Percentiles rank a stretch among this genome's conserved stretches.
Evolutionary conservation across 2,888 invertebrate species (phyloP).

Genomic region (Cryptocheilus praepositus): DNA sequence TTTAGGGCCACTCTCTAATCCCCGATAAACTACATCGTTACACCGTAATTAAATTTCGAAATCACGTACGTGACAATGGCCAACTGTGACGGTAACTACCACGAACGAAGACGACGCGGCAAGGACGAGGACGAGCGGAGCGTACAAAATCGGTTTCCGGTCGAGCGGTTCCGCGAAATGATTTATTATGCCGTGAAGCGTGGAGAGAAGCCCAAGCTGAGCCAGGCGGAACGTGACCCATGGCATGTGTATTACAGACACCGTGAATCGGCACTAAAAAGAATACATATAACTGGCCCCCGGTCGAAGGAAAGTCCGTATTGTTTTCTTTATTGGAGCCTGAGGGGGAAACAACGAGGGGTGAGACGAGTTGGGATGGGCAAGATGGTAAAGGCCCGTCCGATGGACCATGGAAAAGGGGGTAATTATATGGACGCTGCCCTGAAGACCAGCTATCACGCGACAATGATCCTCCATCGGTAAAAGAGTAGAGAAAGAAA

Average conservation of each 20-base stretch:
- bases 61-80: too few relatives aligned
- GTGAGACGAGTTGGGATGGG: conserved; percentile 6
- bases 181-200: conserved; percentile 71
- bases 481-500: conserved; percentile 27
- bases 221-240: conserved; percentile 65
- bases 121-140: conserved; percentile 45
- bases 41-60: too few relatives aligned
- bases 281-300: conserved; percentile 49
- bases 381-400: conserved; percentile 30
- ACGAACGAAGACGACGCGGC: conserved; percentile 16
- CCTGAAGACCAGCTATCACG: conserved; percentile 52
- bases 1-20: too few relatives aligned
- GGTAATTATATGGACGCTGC: conserved; percentile 68
- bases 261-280: conserved; percentile 68
- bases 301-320: conserved; percentile 52
- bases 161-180: conserved; percentile 71
- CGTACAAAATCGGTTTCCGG: conserved; percentile 71
- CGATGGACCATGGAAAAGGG: conserved; percentile 67
- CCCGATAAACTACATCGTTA: too few relatives aligned
- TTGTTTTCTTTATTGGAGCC: conserved; percentile 62
- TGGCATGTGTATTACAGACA: conserved; percentile 53
- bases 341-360: conserved; percentile 25
- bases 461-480: conserved; percentile 50
- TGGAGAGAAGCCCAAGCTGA: conserved; percentile 22
- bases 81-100: too few relatives aligned